Conservation (phyloP, 2,888 invertebrate genomes). For the Chymomyza caudatula region DNA sequence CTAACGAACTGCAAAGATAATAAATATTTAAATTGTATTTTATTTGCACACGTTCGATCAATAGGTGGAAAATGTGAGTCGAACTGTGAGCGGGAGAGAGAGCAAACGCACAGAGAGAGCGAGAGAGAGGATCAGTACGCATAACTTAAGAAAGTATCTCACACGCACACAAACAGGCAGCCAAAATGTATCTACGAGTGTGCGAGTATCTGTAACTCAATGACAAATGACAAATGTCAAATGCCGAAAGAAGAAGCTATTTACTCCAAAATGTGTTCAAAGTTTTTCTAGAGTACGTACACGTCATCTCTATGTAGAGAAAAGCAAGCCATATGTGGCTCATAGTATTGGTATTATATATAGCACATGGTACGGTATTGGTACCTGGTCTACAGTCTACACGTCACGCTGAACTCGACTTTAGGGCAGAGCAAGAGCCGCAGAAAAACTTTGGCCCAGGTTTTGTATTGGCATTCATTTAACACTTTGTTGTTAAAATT, state of each 20-base stretch:
- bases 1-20: constrained; percentile 74
- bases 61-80: constrained; percentile 52
- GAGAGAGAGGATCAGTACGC: constrained; percentile 11
- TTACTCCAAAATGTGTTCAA: constrained; percentile 21
- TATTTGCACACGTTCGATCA: constrained; percentile 74
- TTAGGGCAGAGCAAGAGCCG: background rate
- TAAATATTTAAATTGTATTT: constrained; percentile 74
- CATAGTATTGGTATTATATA: constrained; percentile 8
- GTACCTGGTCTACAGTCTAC: constrained; percentile 48
- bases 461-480: constrained; percentile 70
- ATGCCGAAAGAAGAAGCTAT: background rate
- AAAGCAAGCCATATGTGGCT: background rate
- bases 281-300: constrained; percentile 47
- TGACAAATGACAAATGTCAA: constrained; percentile 14
- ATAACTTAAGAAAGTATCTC: constrained; percentile 38
- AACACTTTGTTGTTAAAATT: constrained; percentile 74
- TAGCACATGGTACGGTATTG: constrained; percentile 47
- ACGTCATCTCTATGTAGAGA: background rate
- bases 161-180: constrained; percentile 14
- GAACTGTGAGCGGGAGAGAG: background rate
- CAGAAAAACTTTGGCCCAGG: constrained; percentile 8
- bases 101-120: background rate
- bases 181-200: constrained; percentile 23
- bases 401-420: constrained; percentile 29
- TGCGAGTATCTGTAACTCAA: constrained; percentile 13